Conservation (phyloP, 1,140 invertebrate species). For the Probaryconus sp. region DNA sequence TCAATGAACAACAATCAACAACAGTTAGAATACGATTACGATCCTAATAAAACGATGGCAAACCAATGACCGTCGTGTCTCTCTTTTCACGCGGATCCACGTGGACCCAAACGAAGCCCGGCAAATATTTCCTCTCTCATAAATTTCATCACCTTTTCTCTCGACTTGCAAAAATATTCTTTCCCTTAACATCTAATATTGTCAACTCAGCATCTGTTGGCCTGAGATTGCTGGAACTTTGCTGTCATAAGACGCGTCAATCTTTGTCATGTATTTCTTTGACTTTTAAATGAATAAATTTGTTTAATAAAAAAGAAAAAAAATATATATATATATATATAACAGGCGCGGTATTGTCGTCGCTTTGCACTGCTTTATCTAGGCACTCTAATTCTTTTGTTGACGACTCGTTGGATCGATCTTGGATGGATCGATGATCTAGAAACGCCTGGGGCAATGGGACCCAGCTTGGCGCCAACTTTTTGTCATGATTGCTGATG, state of each 20-base stretch:
- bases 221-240: background rate
- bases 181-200: slow-evolving; percentile 13
- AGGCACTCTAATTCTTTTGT: slow-evolving; percentile 1
- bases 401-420: background rate
- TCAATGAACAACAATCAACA: too few species aligned
- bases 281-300: too few species aligned
- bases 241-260: too few species aligned
- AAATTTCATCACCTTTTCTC: too few species aligned
- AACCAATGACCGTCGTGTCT: background rate
- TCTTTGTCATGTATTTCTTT: too few species aligned
- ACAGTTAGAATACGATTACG: too few species aligned
- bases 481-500: slow-evolving; percentile 17
- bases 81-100: slow-evolving; percentile 10
- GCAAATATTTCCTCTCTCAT: background rate
- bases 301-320: too few species aligned
- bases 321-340: too few species aligned
- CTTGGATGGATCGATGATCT: slow-evolving; percentile 37
- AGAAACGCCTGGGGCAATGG: too few species aligned
- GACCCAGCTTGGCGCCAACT: too few species aligned
- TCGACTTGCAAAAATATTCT: slow-evolving; percentile 6
- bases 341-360: slow-evolving; percentile 8
- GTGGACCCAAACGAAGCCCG: background rate
- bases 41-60: too few species aligned
- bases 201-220: slow-evolving; percentile 2
- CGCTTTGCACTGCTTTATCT: too few species aligned